Evolutionary conservation across 1,140 invertebrate genomes (phyloP), one percentile per base, ranked within the genome.

Genomic region (Drosophila equinoxialis): DNA sequence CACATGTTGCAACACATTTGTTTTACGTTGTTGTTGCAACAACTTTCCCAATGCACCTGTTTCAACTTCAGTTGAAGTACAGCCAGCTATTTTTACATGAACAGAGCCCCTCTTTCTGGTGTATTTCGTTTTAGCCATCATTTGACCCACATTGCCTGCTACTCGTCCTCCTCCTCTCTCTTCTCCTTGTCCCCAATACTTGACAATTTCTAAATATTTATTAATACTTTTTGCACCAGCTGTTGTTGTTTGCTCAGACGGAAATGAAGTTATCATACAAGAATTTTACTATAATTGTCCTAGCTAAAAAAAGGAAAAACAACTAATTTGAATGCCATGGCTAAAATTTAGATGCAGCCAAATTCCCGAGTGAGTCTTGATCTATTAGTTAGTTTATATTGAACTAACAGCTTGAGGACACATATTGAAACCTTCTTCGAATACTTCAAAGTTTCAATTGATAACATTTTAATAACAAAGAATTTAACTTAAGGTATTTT

Each of bases 181-280:
- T 37, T 3, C 35, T 37, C 2, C 35, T 37, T 11, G 8, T 37
- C 35, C 45, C 45, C 17, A 20, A 20, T 51, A 23, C 51, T 67
- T 89, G 84, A 90, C 84, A 84, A 87, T 89, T 82, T 79, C 68
- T 42, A 23, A 51, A 65, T 58, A 71, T 86, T 89, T 89, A 89
- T 90, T 90, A 89, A 90, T 59, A 62, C 77, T 74, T 58, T 65
- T 62, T 61, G 66, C 81, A 39, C 37, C 37, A 84, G 81, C 81
- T 85, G 81, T 84, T 81, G 65, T 65, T 67, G 55, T 72, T 73
- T 72, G 51, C 73, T 81, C 68, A 71, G 37, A 60, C 81, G 84
- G 77, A 89, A 89, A 90, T 90, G 66, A 73, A 79, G 84, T 81
- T 89, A 90, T 89, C 80, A 72, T 68, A 51, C 60, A 66, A 73